Evolutionary conservation across 2,888 invertebrate species (phyloP).

Genomic region (Archaeoteleia sp.): DNA sequence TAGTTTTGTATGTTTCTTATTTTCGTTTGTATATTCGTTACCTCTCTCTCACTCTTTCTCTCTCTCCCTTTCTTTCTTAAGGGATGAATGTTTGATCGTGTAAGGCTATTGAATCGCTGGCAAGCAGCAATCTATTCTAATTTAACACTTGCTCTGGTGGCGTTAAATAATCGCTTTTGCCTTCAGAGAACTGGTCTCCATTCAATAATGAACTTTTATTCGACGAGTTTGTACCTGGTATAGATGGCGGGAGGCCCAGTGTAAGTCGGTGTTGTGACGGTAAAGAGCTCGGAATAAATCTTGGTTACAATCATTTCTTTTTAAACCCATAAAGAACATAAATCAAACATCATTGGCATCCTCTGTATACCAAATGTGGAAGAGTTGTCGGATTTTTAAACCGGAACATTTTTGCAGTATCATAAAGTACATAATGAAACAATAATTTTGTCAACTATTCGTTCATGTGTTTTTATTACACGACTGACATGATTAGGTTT

Average conservation of each 20-base stretch:
- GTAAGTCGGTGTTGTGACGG: conserved; percentile 70
- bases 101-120: conserved; percentile 47
- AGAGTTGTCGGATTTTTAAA: too few species aligned
- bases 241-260: conserved; percentile 49
- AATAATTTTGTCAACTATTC: too few species aligned
- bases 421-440: too few species aligned
- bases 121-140: conserved; percentile 68
- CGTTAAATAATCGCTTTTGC: conserved; percentile 70
- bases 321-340: conserved; percentile 66
- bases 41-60: conserved; percentile 7
- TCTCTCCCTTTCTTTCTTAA: conserved; percentile 27
- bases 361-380: too few species aligned
- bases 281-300: conserved; percentile 72
- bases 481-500: too few species aligned
- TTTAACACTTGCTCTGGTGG: conserved; percentile 69
- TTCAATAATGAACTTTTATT: conserved; percentile 70
- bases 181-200: conserved; percentile 66
- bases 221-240: conserved; percentile 64
- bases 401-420: too few species aligned
- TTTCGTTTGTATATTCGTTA: conserved; percentile 7
- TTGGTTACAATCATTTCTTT: conserved; percentile 71
- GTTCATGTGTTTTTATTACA: too few species aligned
- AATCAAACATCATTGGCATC: conserved; percentile 68
- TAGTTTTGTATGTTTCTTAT: conserved; percentile 21
- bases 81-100: conserved; percentile 44